Conservation (phyloP, 64 coral and sea anemone species). For the Dendrophyllia cribrosa region DNA sequence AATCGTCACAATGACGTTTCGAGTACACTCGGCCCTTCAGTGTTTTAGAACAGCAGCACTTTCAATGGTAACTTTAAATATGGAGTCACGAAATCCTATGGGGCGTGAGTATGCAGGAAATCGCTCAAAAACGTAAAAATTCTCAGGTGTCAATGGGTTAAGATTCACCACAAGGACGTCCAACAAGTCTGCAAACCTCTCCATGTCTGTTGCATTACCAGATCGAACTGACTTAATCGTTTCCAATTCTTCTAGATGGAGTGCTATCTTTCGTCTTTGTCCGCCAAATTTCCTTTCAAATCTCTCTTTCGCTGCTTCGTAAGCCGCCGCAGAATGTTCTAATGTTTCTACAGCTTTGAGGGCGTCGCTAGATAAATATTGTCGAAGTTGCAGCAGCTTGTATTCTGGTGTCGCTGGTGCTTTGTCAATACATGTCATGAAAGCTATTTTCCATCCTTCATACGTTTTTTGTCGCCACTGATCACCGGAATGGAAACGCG, state of each 20-base stretch:
- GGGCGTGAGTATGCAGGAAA: too few species aligned
- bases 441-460: constrained; percentile 52
- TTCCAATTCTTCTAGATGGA: too few species aligned
- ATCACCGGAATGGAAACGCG: constrained; percentile 59
- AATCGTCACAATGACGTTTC: too few species aligned
- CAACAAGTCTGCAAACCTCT: too few species aligned
- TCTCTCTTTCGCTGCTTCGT: constrained; percentile 24
- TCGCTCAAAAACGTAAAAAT: too few species aligned
- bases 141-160: too few species aligned
- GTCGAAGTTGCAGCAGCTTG: constrained; percentile 45
- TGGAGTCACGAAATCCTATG: too few species aligned
- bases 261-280: not conserved
- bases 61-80: too few species aligned
- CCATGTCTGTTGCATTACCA: too few species aligned
- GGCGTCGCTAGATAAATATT: constrained; percentile 30
- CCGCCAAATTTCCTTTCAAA: constrained; percentile 3
- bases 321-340: constrained; percentile 39
- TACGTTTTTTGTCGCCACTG: constrained; percentile 54
- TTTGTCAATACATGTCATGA: constrained; percentile 45
- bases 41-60: too few species aligned
- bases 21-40: too few species aligned
- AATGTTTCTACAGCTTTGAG: constrained; percentile 7
- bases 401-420: constrained; percentile 28
- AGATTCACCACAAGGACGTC: not conserved
- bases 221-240: too few species aligned